Conservation (phyloP, 1,140 invertebrate genomes). For the Cherax quadricarinatus region DNA sequence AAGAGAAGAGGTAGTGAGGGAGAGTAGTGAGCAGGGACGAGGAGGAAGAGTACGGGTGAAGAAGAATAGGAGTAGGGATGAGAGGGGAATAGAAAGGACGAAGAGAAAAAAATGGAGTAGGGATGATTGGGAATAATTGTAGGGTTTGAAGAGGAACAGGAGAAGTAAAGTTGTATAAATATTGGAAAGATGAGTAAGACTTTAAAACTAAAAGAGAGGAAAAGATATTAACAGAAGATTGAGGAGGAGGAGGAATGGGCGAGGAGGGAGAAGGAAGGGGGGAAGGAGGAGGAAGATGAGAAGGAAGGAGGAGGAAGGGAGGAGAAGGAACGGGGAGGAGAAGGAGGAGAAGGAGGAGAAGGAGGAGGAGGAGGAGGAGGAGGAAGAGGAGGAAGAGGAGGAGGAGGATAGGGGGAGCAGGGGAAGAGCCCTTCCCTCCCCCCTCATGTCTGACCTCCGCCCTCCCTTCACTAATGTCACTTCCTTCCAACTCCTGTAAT, state of each 20-base stretch:
- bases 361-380: conserved; percentile 12
- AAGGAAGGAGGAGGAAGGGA: no score
- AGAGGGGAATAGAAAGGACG: background rate
- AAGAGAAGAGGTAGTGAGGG: no score
- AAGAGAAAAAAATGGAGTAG: background rate
- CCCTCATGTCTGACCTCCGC: conserved; percentile 6
- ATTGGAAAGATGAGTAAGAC: no score
- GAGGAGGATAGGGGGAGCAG: background rate
- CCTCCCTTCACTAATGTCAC: conserved; percentile 8
- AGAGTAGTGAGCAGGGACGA: background rate
- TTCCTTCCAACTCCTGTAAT: conserved; percentile 13
- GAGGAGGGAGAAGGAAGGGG: background rate
- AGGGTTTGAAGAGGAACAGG: background rate
- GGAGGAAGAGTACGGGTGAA: background rate
- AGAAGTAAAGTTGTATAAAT: background rate
- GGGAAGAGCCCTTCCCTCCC: background rate
- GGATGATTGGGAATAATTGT: background rate
- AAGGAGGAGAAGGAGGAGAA: background rate
- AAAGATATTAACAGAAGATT: background rate
- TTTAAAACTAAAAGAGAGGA: background rate
- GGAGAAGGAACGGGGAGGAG: background rate
- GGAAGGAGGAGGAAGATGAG: background rate
- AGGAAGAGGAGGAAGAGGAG: background rate
- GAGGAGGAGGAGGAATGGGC: background rate
- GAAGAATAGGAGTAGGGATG: background rate